Base-by-base conservation (phyloP, 2,113 vertebrate species). In the Passerina amoena region DNA sequence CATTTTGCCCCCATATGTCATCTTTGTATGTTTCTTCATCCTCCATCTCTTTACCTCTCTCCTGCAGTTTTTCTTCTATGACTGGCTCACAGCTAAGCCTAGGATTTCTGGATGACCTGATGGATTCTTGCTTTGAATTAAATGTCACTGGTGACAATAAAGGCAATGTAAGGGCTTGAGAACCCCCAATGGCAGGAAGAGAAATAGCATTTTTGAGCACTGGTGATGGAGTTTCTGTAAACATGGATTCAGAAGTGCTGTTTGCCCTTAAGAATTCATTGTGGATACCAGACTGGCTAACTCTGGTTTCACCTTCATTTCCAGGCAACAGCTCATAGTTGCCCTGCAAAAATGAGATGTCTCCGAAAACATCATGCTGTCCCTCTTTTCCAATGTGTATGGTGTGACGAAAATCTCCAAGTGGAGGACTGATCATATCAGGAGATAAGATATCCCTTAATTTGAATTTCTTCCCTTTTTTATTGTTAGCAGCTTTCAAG, bases 201-300 rank as follows among this genome's bases (percentile, higher is more conserved):
- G 99, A 99, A 97, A 99, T 99, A 81, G 99, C 99, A 20, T 99
- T 99, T 97, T 99, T 99, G 88, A 99, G 98, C 77, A 99, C 99
- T 0, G 99, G 99, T 22, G 99, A 99, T 40, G 99, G 98, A 4
- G 99, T 99, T 93, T 99, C 99, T 2, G 97, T 96, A 81, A 98
- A 99, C 95, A 98, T 97, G 6, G 99, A 98, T 64, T 99, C 99
- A 3, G 99, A 99, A n/a, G 99, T 98, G 96, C 99, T 99, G 97
- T 99, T 99, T 65, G 99, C 99, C 86, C 99, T 97, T 68, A 98
- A 95, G 92, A 99, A 99, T 92, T 99, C 99, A 28, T 84, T 98
- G 53, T 99, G 98, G 57, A 98, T 97, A 30, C 97, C 97, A 76
- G 98, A 98, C 53, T 98, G 98, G 66, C 97, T 98, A 60, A 98